These are phyloP conservation scores for Steinernema feltiae DNA, from an alignment of 1,140 invertebrate species.

Conservation along the genomic window DNA sequence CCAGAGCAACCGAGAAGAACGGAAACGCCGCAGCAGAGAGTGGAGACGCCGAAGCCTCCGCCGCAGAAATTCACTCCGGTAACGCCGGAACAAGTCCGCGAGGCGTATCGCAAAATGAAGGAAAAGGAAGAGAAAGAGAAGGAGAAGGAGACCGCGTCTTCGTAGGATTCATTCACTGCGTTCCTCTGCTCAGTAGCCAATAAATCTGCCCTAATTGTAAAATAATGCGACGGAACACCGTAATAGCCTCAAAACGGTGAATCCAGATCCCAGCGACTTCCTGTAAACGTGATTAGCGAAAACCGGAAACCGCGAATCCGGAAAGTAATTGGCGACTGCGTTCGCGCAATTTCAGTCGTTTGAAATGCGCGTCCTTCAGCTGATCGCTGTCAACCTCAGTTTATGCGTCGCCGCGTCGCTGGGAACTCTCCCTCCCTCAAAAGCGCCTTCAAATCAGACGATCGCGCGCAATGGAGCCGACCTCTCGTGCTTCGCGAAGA, in stretches of 20 bases:
- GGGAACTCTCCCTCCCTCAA: background rate
- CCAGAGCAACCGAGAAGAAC: background rate
- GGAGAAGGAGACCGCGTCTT: background rate
- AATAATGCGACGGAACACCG: too few species aligned
- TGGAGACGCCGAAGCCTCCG: background rate
- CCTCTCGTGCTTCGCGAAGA: slow-evolving; percentile 28
- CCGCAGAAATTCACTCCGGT: background rate
- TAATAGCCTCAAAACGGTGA: too few species aligned
- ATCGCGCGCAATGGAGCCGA: background rate
- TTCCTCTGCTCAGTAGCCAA: too few species aligned
- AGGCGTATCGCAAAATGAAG: background rate
- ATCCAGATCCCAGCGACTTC: too few species aligned
- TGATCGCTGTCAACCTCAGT: too few species aligned
- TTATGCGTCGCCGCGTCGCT: background rate
- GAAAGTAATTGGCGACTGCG: too few species aligned
- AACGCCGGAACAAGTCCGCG: background rate
- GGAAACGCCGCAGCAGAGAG: background rate
- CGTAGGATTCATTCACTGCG: too few species aligned
- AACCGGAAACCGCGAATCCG: too few species aligned
- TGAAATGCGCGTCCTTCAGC: too few species aligned
- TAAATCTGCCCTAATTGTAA: too few species aligned
- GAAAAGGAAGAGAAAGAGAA: background rate
- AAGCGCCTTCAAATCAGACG: background rate
- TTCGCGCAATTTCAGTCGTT: too few species aligned
- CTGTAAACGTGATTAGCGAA: too few species aligned